phyloP scores from a whole-genome alignment of 2,797 vertebrate species.

The Pipistrellus nathusii region DNA sequence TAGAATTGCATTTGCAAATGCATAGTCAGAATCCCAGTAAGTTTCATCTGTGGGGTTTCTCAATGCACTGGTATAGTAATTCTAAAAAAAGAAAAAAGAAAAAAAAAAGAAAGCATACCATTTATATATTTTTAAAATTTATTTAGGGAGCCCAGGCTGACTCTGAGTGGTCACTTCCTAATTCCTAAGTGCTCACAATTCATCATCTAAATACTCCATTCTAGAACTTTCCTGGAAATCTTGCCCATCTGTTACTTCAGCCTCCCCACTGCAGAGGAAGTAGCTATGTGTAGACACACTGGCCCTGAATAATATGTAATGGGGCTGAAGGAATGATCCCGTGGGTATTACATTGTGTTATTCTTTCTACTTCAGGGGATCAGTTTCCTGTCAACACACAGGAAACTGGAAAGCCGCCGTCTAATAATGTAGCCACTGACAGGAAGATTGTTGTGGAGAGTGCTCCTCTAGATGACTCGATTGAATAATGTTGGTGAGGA shows the following conservation, averaged over 20 bases:
- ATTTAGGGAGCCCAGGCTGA: not conserved
- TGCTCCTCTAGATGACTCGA: conserved; percentile 59
- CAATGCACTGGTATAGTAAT: not conserved
- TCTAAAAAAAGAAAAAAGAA: not conserved
- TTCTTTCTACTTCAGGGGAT: conserved; percentile 56
- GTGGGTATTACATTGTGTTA: not conserved
- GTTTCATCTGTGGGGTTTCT: conserved; percentile 10
- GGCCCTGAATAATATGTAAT: conserved; percentile 26
- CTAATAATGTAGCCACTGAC: conserved; percentile 66
- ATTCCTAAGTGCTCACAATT: conserved; percentile 32
- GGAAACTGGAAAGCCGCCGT: conserved; percentile 37
- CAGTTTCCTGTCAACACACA: conserved; percentile 62
- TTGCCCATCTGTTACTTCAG: conserved; percentile 1
- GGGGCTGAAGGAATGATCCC: conserved; percentile 44
- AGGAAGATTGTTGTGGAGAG: conserved; percentile 70
- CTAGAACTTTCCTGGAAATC: conserved; percentile 54
- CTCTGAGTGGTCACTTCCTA: conserved; percentile 10
- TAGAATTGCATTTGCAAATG: not conserved
- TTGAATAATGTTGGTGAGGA: conserved; percentile 68
- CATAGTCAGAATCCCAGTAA: not conserved
- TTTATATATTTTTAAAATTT: not conserved
- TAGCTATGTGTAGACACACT: not conserved
- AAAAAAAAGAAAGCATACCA: no score
- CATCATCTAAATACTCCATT: conserved; percentile 1
- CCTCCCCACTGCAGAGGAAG: not conserved